Evolutionary conservation across 2,113 vertebrate genomes (phyloP), one percentile per base, ranked within the genome.

Genomic region (Tachysurus fulvidraco): DNA sequence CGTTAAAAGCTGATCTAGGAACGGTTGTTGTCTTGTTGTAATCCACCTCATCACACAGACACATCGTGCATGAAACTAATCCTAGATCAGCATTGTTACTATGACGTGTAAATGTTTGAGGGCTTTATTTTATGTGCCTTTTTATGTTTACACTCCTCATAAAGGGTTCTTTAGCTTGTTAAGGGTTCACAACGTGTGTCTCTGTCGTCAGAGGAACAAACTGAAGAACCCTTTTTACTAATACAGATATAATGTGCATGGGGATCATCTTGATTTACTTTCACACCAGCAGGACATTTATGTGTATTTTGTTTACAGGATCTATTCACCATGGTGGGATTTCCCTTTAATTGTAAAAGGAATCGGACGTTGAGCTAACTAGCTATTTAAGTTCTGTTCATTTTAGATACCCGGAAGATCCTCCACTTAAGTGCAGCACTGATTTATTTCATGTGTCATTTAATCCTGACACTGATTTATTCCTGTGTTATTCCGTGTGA

Each of bases 251-350:
- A 28, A 16, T 19, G 36, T n/a, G 23, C 52, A 46, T 65, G 21
- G 62, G 2, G 30, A 14, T 28, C 4, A 69, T 12, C 44, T 50
- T 50, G 30, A 50, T 30, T 67, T 55, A 67, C 46, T 14, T 83
- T 83, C n/a, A 83, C 81, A 83, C 81, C 81, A 54, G 60, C 44
- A 83, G 81, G 30, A 30, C 46, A 12, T 67, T 8, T 30, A 79
- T 1, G 16, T 57, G 28, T 44, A 59, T 0, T 76, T 13, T 10
- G 2, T 78, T 78, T 55, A 16, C n/a, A 17, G 17, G 17, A 54
- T 7, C 14, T 17, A 19, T 30, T 12, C 12, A 59, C 23, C 8
- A 17, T 4, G 1, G 21, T 23, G 30, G 30, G 28, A 55, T 30
- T 50, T 50, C 46, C 46, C 46, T 50, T 50, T 3, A 50, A 50